Percentiles rank a stretch among this genome's conserved stretches.
Evolutionary conservation across 1,140 invertebrate species (phyloP).

Genomic region (Penaeus chinensis): DNA sequence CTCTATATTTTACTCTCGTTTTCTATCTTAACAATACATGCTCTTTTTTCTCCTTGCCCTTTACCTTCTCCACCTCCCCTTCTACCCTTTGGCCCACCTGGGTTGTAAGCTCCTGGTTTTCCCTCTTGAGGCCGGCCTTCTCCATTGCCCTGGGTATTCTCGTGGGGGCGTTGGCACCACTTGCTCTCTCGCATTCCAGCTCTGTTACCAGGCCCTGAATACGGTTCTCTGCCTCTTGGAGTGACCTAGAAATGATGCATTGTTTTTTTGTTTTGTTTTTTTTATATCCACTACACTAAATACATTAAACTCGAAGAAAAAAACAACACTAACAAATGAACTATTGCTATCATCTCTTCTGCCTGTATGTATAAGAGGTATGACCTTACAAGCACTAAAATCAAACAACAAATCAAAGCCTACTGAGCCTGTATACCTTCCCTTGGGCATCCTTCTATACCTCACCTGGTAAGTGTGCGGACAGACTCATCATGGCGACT

Average conservation of each 20-base stretch:
- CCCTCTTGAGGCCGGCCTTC: background rate
- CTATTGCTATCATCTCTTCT: no score
- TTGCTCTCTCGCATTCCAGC: slow-evolving; percentile 36
- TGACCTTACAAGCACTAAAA: no score
- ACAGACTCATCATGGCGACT: slow-evolving; percentile 38
- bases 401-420: no score
- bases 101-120: slow-evolving; percentile 43
- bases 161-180: background rate
- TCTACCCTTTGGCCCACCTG: slow-evolving; percentile 26
- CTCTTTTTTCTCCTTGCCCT: no score
- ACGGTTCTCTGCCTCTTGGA: slow-evolving; percentile 53
- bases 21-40: no score
- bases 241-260: slow-evolving; percentile 25
- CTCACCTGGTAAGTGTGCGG: slow-evolving; percentile 46
- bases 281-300: no score
- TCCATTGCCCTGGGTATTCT: background rate
- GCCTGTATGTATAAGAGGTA: no score
- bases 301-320: no score
- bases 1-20: no score
- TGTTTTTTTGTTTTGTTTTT: background rate
- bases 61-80: background rate
- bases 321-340: no score
- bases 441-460: no score
- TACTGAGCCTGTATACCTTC: no score
- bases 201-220: slow-evolving; percentile 35